phyloP scores from a whole-genome alignment of 2,888 invertebrate species.

The Lepidonotus clava region DNA sequence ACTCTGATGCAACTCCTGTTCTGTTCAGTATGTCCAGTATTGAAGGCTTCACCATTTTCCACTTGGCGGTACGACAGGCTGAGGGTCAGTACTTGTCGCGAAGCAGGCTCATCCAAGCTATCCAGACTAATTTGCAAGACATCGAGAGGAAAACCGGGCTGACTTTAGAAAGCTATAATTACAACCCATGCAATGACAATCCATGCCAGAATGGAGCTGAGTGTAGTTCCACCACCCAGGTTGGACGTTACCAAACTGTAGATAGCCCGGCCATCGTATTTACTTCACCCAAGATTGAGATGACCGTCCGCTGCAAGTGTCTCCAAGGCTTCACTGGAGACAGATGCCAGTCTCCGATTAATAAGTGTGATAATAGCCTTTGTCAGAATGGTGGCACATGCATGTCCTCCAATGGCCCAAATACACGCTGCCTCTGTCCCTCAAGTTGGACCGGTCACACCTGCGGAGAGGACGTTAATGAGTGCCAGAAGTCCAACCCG shows the following conservation, averaged over 20 bases:
- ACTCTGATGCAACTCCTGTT: background rate
- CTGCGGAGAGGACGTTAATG: slow-evolving; percentile 72
- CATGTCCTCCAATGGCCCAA: slow-evolving; percentile 58
- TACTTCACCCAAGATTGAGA: slow-evolving; percentile 89
- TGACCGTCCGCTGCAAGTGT: slow-evolving; percentile 91
- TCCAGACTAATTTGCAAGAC: slow-evolving; percentile 61
- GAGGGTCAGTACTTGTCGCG: slow-evolving; percentile 83
- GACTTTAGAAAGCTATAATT: slow-evolving; percentile 67
- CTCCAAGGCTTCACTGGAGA: slow-evolving; percentile 94
- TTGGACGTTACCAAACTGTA: slow-evolving; percentile 85
- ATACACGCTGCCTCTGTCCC: slow-evolving; percentile 69
- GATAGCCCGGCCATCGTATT: slow-evolving; percentile 91
- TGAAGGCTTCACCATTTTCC: slow-evolving; percentile 60
- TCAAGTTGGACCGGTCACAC: slow-evolving; percentile 70
- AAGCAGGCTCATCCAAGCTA: slow-evolving; percentile 60
- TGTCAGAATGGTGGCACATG: slow-evolving; percentile 94
- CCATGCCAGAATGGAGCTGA: slow-evolving; percentile 82
- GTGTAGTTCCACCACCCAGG: slow-evolving; percentile 74
- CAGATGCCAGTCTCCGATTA: slow-evolving; percentile 91
- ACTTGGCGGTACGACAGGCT: slow-evolving; percentile 82
- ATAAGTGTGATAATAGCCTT: slow-evolving; percentile 95
- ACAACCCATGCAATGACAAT: slow-evolving; percentile 82
- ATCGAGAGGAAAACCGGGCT: slow-evolving; percentile 67
- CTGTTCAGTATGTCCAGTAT: slow-evolving; percentile 62
- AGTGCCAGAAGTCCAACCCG: slow-evolving; percentile 92